phyloP scores from a whole-genome alignment of 2,888 invertebrate genomes.

The Ormyrus pomaceus region DNA sequence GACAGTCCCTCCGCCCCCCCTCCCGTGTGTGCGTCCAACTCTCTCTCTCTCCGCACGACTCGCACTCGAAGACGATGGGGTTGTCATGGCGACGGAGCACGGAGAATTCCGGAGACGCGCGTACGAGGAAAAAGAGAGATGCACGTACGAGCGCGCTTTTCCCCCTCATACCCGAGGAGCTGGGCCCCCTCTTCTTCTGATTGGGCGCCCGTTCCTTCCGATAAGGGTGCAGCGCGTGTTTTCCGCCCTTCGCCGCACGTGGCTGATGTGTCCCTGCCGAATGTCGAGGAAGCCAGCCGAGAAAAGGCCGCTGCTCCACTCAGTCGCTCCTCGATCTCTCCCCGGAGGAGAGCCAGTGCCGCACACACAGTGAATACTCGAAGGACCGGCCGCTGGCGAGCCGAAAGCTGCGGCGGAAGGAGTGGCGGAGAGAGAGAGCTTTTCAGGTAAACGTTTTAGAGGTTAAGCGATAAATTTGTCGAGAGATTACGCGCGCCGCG shows the following conservation, averaged over 20 bases:
- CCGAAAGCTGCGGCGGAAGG: too few species aligned
- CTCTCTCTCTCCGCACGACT: background rate
- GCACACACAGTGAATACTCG: background rate
- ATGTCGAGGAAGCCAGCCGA: slow-evolving; percentile 2
- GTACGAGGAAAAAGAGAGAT: slow-evolving; percentile 51
- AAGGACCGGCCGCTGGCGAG: too few species aligned
- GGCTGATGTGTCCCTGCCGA: slow-evolving; percentile 12
- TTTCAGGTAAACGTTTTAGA: too few species aligned
- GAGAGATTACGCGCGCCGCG: too few species aligned
- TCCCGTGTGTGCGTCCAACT: background rate
- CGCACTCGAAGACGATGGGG: slow-evolving; percentile 61
- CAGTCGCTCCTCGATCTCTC: slow-evolving; percentile 19
- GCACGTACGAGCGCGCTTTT: background rate
- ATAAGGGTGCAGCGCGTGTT: slow-evolving; percentile 66
- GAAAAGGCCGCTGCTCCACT: background rate
- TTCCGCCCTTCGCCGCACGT: slow-evolving; percentile 24
- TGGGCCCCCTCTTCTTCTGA: slow-evolving; percentile 63
- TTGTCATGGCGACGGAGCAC: slow-evolving; percentile 71
- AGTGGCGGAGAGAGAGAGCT: too few species aligned
- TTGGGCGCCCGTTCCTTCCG: slow-evolving; percentile 72
- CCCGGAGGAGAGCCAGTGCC: slow-evolving; percentile 19
- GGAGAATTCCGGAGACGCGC: slow-evolving; percentile 70
- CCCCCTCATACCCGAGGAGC: slow-evolving; percentile 1
- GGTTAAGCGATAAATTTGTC: too few species aligned
- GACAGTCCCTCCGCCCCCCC: background rate